Conservation (phyloP, 2,888 invertebrate species). For the Polyommatus icarus region DNA sequence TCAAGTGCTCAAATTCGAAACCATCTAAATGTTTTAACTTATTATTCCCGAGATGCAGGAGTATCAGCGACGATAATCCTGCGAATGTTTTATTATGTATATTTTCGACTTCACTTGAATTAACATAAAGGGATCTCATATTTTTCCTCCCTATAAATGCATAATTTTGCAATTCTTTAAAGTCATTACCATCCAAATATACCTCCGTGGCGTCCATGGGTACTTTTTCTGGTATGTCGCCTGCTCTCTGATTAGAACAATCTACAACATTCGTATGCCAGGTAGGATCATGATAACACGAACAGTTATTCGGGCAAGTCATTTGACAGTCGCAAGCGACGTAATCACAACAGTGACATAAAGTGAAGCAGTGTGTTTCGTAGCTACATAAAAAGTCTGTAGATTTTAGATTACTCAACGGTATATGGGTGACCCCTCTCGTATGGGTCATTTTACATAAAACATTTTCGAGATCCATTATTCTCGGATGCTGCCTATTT, state of each 20-base stretch:
- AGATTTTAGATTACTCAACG: slow-evolving; percentile 86
- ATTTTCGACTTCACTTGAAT: slow-evolving; percentile 89
- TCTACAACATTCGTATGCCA: slow-evolving; percentile 96
- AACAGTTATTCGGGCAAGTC: slow-evolving; percentile 96
- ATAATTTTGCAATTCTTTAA: slow-evolving; percentile 91
- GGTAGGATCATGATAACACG: slow-evolving; percentile 95
- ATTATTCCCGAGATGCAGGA: slow-evolving; percentile 92
- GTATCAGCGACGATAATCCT: slow-evolving; percentile 89
- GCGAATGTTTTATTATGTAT: slow-evolving; percentile 94
- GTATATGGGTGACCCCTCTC: slow-evolving; percentile 88
- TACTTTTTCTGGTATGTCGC: slow-evolving; percentile 90
- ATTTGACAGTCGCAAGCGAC: slow-evolving; percentile 98
- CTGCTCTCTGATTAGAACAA: slow-evolving; percentile 89
- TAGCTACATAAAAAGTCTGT: slow-evolving; percentile 95
- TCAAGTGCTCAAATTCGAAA: slow-evolving; percentile 91
- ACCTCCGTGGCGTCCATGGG: slow-evolving; percentile 97
- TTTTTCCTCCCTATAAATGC: slow-evolving; percentile 95
- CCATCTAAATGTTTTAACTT: slow-evolving; percentile 88
- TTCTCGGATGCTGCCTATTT: slow-evolving; percentile 90
- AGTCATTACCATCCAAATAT: slow-evolving; percentile 94
- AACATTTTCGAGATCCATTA: slow-evolving; percentile 93
- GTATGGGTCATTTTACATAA: slow-evolving; percentile 93
- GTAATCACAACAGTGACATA: slow-evolving; percentile 97
- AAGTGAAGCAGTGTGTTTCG: slow-evolving; percentile 94
- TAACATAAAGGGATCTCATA: slow-evolving; percentile 91